These are phyloP conservation scores for Aepyceros melampus DNA, from an alignment of 2,113 vertebrate genomes.

Conservation along the genomic window DNA sequence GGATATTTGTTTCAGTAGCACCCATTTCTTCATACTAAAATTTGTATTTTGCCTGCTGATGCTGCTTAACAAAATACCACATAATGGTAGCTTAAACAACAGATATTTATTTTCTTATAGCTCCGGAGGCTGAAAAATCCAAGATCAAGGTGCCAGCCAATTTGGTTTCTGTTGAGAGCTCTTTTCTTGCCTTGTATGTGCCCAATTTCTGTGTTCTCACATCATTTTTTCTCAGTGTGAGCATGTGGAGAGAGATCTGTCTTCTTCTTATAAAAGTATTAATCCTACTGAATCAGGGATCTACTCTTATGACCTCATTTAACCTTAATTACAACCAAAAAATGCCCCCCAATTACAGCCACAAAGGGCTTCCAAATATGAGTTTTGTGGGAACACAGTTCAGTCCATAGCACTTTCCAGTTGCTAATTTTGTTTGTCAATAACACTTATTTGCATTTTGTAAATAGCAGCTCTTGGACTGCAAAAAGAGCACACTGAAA, in stretches of 20 bases:
- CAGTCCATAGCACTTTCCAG: background rate
- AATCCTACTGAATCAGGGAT: background rate
- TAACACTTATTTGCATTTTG: background rate
- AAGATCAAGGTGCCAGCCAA: background rate
- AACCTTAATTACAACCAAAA: background rate
- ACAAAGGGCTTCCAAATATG: background rate
- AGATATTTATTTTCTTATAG: background rate
- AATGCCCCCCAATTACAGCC: background rate
- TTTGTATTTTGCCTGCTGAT: background rate
- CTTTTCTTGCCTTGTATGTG: background rate
- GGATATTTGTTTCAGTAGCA: background rate
- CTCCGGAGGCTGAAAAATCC: background rate
- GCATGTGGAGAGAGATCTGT: background rate
- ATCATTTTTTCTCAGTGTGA: background rate
- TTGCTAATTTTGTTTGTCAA: background rate
- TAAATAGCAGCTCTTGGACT: background rate
- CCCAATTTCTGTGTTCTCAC: background rate
- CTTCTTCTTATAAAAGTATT: background rate
- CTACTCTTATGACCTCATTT: background rate
- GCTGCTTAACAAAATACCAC: background rate
- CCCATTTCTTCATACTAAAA: background rate
- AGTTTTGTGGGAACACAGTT: background rate
- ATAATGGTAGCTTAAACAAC: background rate
- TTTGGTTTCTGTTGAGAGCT: background rate
- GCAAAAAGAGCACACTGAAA: background rate